Evolutionary conservation across 2,113 vertebrate species (phyloP).

Genomic region (Saccopteryx bilineata): DNA sequence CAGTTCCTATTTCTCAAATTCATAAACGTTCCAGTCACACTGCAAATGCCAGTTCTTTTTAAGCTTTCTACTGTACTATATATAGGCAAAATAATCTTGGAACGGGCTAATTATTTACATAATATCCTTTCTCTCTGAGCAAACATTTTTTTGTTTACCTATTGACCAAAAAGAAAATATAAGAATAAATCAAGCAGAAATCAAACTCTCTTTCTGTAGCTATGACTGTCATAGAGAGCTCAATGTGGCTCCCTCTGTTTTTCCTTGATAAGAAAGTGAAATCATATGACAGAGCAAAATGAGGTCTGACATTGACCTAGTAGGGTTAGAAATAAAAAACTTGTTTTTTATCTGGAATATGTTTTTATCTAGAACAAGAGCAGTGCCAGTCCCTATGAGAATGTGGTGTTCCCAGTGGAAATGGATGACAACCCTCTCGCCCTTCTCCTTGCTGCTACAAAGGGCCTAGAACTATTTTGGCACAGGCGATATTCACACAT

Average conservation of each 20-base stretch:
- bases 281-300: background rate
- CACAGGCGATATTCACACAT: background rate
- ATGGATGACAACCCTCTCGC: background rate
- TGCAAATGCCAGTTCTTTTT: background rate
- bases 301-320: conserved; percentile 2
- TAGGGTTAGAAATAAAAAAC: conserved; percentile 38
- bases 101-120: conserved; percentile 59
- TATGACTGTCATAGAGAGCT: conserved; percentile 33
- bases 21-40: background rate
- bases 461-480: background rate
- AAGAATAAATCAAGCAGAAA: conserved; percentile 44
- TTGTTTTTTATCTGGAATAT: conserved; percentile 46
- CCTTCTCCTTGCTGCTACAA: background rate
- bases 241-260: conserved; percentile 31
- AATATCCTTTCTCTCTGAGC: conserved; percentile 63
- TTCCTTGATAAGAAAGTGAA: conserved; percentile 62
- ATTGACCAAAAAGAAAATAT: background rate
- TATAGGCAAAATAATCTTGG: conserved; percentile 43
- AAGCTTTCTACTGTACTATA: background rate
- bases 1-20: background rate
- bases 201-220: conserved; percentile 57
- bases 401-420: background rate
- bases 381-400: background rate
- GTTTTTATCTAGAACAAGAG: background rate
- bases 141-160: conserved; percentile 53